Percentiles rank a stretch among this genome's conserved stretches.
phyloP scores from a whole-genome alignment of 2,113 vertebrate genomes.

The Xenus cinereus region DNA sequence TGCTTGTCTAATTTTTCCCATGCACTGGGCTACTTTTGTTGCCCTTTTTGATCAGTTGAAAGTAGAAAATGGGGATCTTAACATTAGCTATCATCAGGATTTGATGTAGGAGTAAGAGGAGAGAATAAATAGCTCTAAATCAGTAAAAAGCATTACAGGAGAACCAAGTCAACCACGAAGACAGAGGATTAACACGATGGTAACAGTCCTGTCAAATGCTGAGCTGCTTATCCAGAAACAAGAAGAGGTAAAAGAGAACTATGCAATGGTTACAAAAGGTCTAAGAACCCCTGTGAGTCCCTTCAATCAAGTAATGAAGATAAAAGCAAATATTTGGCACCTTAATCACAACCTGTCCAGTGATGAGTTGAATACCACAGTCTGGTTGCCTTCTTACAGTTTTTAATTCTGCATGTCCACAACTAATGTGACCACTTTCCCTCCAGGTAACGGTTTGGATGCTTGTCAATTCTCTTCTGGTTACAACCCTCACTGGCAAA shows the following conservation, averaged over 20 bases:
- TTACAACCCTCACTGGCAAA: neutral
- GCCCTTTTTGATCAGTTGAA: neutral
- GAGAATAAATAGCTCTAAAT: neutral
- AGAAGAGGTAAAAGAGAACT: neutral
- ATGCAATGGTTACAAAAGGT: neutral
- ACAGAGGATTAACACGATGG: neutral
- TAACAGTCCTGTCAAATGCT: neutral
- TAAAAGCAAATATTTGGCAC: neutral
- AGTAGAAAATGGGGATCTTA: neutral
- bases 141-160: neutral
- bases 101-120: neutral
- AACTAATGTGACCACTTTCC: neutral
- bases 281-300: neutral
- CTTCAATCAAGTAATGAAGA: neutral
- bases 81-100: neutral
- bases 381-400: neutral
- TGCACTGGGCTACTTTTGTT: neutral
- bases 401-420: neutral
- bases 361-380: neutral
- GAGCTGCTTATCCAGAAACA: neutral
- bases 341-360: neutral
- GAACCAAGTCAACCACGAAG: neutral
- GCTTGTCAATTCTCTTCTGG: neutral
- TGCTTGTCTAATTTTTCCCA: neutral
- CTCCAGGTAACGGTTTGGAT: neutral